Conservation (phyloP, 2,113 vertebrate species). For the Myiozetetes cayanensis region DNA sequence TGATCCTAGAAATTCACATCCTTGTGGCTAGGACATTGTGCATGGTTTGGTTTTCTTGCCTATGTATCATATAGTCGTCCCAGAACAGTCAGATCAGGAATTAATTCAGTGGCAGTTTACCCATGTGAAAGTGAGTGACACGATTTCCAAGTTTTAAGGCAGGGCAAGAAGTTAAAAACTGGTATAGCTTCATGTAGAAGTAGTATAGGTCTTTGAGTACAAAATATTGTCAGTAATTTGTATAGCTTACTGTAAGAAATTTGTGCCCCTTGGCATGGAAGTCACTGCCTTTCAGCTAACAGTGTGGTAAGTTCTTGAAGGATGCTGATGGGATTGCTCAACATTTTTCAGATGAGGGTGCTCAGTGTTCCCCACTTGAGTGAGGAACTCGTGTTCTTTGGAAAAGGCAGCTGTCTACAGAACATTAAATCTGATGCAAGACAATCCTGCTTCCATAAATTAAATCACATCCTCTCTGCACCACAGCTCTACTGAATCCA, state of each 20-base stretch:
- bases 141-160: background rate
- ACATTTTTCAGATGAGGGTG: background rate
- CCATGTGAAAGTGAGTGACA: background rate
- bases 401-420: background rate
- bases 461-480: background rate
- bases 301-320: background rate
- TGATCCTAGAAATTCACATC: background rate
- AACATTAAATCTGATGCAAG: background rate
- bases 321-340: background rate
- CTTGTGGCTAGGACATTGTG: accelerated
- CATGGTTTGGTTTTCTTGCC: background rate
- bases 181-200: background rate
- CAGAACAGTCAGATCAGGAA: background rate
- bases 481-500: background rate
- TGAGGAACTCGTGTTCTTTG: background rate
- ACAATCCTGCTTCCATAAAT: background rate
- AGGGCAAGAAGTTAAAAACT: background rate
- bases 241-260: background rate
- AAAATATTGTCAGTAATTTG: background rate
- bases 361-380: background rate
- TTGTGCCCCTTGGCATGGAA: background rate
- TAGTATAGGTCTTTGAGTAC: background rate
- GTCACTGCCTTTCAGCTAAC: background rate
- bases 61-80: background rate
- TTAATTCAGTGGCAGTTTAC: background rate